Conservation (phyloP, 2,888 invertebrate species). For the Stenchaetothrips biformis region DNA sequence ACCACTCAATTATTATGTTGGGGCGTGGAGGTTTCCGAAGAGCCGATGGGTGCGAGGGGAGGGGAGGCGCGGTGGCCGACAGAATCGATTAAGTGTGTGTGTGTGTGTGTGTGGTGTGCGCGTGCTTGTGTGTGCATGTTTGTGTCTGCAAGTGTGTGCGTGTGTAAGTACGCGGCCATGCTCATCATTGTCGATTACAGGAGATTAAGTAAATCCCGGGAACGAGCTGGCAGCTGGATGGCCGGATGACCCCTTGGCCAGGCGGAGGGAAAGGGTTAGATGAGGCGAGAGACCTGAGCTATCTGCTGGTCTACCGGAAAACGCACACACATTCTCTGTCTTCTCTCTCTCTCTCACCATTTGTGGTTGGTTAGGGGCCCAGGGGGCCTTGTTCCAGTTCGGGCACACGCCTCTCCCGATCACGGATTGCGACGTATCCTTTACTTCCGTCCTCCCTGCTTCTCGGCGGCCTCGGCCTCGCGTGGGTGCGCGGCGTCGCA, state of each 20-base stretch:
- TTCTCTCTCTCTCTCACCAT: too few species aligned
- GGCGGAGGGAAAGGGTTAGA: too few species aligned
- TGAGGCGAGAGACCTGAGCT: too few species aligned
- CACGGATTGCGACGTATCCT: not conserved
- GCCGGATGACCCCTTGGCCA: too few species aligned
- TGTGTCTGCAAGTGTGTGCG: not conserved
- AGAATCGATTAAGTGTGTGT: constrained; percentile 12
- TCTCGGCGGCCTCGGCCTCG: constrained; percentile 30
- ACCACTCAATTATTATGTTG: constrained; percentile 20
- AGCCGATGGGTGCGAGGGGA: not conserved
- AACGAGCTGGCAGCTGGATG: constrained; percentile 4
- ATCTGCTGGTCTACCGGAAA: too few species aligned
- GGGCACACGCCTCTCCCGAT: constrained; percentile 27
- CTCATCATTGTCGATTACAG: constrained; percentile 24
- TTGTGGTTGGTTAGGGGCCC: not conserved
- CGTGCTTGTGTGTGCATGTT: not conserved
- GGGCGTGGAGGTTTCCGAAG: not conserved
- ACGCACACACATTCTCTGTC: too few species aligned
- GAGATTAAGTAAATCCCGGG: constrained; percentile 16
- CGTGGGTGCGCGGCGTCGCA: not conserved
- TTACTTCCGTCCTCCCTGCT: constrained; percentile 30
- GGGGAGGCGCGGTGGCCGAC: not conserved
- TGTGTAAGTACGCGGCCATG: not conserved
- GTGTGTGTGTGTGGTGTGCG: not conserved
- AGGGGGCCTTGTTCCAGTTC: constrained; percentile 12